Percentiles rank a stretch among this genome's conserved stretches.
Evolutionary conservation across 2,113 vertebrate species (phyloP).

Genomic region (Hemicordylus capensis): DNA sequence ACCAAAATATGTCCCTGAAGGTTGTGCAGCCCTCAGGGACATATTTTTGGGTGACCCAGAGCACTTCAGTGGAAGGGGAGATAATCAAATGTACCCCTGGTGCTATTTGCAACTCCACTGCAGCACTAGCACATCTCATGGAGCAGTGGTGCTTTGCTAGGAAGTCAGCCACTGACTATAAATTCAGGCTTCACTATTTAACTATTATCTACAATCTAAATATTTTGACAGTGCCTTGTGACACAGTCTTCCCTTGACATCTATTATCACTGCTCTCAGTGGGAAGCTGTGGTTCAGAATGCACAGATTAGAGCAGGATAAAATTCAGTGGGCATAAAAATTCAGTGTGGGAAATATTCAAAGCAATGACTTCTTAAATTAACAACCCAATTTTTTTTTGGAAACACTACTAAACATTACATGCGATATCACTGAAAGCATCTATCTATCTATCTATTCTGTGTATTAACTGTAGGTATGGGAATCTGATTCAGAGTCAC

Average conservation of each 20-base stretch:
- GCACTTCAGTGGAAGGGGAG: too few species aligned
- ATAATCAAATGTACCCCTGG: too few species aligned
- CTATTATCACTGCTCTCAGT: slow-evolving; percentile 22
- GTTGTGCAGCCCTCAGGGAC: too few species aligned
- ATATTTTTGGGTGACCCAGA: too few species aligned
- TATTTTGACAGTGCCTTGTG: slow-evolving; percentile 51
- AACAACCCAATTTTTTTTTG: slow-evolving; percentile 53
- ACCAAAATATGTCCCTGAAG: too few species aligned
- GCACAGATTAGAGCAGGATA: slow-evolving; percentile 18
- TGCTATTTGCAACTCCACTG: too few species aligned
- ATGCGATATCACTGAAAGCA: slow-evolving; percentile 44
- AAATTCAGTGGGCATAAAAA: slow-evolving; percentile 21
- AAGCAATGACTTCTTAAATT: slow-evolving; percentile 52
- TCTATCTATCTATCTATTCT: slow-evolving; percentile 34
- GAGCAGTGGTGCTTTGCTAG: too few species aligned
- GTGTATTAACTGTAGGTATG: slow-evolving; percentile 30
- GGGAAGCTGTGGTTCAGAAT: not conserved
- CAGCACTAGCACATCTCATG: too few species aligned
- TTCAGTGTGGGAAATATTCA: slow-evolving; percentile 56
- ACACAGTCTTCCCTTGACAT: slow-evolving; percentile 6
- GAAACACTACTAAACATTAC: slow-evolving; percentile 42
- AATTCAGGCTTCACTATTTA: slow-evolving; percentile 50
- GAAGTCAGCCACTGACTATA: too few species aligned
- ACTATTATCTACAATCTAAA: slow-evolving; percentile 59
- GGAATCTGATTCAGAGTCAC: slow-evolving; percentile 19